A percentile compares a stretch with the other conserved stretches of the same genome.
Evolutionary conservation across 2,888 invertebrate genomes (phyloP).

Genomic region (Plebejus argus): DNA sequence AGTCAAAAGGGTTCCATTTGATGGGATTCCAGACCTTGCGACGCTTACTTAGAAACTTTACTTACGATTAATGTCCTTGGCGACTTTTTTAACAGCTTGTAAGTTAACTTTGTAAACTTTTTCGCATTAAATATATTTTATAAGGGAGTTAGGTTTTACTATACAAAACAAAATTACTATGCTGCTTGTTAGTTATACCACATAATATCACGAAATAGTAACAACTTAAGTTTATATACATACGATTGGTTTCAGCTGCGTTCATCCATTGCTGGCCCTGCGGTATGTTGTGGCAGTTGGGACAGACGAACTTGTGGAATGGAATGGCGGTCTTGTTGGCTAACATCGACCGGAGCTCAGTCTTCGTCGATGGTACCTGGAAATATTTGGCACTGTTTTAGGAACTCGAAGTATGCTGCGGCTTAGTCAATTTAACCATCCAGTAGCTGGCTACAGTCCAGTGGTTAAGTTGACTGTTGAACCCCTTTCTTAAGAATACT

Average conservation of each 20-base stretch:
- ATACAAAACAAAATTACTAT: no score
- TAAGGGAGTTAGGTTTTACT: no score
- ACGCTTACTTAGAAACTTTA: no score
- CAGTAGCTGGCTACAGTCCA: not conserved
- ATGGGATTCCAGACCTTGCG: not conserved
- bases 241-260: constrained; percentile 84
- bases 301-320: constrained; percentile 94
- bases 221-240: constrained; percentile 43
- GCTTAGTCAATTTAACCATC: not conserved
- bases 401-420: not conserved
- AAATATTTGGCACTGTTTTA: constrained; percentile 42
- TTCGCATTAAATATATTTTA: no score
- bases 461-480: no score
- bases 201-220: no score
- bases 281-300: constrained; percentile 94
- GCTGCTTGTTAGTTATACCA: no score
- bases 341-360: constrained; percentile 86
- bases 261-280: constrained; percentile 92
- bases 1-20: not conserved
- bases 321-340: constrained; percentile 90
- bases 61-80: no score
- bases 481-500: no score
- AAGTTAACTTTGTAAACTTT: no score
- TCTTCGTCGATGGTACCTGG: constrained; percentile 87
- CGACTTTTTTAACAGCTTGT: no score